Conservation (phyloP, 2,888 invertebrate species). For the Acanthosepion lycidas region DNA sequence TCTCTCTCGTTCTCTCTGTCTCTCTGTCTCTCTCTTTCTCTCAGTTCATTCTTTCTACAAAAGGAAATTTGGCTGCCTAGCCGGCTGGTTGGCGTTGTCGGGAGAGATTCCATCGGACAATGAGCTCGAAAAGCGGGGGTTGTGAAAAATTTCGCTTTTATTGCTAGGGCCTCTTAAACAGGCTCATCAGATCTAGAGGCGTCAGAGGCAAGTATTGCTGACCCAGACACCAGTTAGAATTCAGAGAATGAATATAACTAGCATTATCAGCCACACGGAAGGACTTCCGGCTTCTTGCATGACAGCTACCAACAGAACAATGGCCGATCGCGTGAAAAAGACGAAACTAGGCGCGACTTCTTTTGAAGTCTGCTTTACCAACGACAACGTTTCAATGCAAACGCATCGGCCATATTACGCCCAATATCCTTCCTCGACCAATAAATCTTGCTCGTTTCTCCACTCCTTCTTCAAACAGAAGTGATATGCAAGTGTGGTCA, state of each 20-base stretch:
- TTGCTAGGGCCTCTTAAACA: background rate
- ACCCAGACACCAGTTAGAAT: background rate
- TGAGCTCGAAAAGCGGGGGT: background rate
- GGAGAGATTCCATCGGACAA: background rate
- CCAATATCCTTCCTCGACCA: background rate
- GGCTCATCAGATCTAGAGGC: background rate
- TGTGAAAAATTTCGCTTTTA: background rate
- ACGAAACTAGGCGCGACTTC: background rate
- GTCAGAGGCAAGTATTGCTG: conserved; percentile 2
- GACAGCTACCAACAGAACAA: conserved; percentile 21
- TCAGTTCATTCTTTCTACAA: background rate
- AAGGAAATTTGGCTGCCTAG: background rate
- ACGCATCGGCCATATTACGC: background rate
- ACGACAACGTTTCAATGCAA: conserved; percentile 16
- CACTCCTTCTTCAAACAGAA: background rate
- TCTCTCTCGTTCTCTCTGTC: no score
- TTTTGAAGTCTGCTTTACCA: conserved; percentile 33
- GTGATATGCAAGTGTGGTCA: background rate
- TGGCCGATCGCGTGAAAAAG: background rate
- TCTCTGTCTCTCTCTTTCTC: no score
- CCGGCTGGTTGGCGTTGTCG: background rate
- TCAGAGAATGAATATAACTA: background rate
- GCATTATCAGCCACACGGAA: background rate
- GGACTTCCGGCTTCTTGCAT: conserved; percentile 1
- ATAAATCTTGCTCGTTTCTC: background rate